Percentiles rank a stretch among this genome's conserved stretches.
These are phyloP conservation scores for Adelphocoris suturalis DNA, from an alignment of 2,888 invertebrate genomes.

Conservation along the genomic window DNA sequence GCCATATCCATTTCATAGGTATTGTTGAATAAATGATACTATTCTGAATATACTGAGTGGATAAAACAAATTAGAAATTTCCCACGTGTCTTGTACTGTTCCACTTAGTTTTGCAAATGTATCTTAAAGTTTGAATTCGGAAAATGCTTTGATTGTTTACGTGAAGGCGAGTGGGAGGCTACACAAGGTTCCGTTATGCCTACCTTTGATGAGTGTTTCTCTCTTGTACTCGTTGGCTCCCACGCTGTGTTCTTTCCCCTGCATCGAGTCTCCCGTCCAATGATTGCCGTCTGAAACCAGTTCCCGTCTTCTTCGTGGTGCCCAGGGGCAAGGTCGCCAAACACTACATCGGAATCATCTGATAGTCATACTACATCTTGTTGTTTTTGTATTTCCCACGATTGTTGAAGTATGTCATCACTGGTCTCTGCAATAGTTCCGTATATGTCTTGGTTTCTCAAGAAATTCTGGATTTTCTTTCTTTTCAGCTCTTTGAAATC, in stretches of 20 bases:
- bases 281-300: conserved; percentile 6
- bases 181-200: conserved; percentile 23
- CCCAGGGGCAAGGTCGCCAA: conserved; percentile 61
- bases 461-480: too few relatives aligned
- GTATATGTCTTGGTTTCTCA: too few relatives aligned
- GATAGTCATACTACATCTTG: neutral
- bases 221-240: conserved; percentile 10
- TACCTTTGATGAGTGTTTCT: conserved; percentile 3
- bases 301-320: conserved; percentile 56
- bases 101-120: neutral
- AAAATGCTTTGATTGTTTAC: neutral
- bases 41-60: too few relatives aligned
- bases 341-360: neutral
- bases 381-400: neutral
- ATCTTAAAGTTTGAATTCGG: neutral
- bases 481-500: too few relatives aligned
- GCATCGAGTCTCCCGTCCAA: neutral
- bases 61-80: too few relatives aligned
- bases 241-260: conserved; percentile 34
- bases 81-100: too few relatives aligned
- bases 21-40: too few relatives aligned
- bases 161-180: neutral
- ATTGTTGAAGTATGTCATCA: neutral
- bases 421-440: too few relatives aligned
- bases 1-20: too few relatives aligned